phyloP scores from a whole-genome alignment of 1,140 invertebrate genomes.

The Cheumatopsyche charites region DNA sequence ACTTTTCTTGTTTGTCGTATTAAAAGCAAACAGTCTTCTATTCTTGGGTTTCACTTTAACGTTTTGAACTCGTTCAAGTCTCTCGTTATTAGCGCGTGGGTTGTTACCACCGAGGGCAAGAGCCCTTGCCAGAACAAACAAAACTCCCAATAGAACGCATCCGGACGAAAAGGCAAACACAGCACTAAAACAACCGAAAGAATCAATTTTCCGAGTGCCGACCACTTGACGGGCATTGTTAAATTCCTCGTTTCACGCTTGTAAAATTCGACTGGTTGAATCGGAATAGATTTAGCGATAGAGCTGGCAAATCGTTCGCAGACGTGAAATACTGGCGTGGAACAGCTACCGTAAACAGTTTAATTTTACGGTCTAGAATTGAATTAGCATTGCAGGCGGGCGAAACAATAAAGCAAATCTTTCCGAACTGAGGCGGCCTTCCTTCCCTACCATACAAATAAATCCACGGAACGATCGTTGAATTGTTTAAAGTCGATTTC shows the following conservation, averaged over 20 bases:
- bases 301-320: background rate
- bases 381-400: background rate
- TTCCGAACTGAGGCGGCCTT: background rate
- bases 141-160: background rate
- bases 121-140: background rate
- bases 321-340: background rate
- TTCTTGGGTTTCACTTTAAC: background rate
- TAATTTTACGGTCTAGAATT: conserved; percentile 14
- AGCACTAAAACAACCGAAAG: background rate
- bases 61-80: conserved; percentile 17
- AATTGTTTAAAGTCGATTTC: too few species aligned
- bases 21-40: background rate
- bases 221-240: background rate
- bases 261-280: background rate
- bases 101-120: background rate
- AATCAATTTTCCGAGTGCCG: background rate
- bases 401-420: conserved; percentile 13
- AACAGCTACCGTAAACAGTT: conserved; percentile 16
- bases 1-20: conserved; percentile 17
- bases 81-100: conserved; percentile 23
- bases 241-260: background rate
- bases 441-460: background rate
- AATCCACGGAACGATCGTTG: too few species aligned
- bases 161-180: background rate
- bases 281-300: background rate